Base-by-base conservation (phyloP, 2,797 vertebrate genomes). In the Pteropus rufus region DNA sequence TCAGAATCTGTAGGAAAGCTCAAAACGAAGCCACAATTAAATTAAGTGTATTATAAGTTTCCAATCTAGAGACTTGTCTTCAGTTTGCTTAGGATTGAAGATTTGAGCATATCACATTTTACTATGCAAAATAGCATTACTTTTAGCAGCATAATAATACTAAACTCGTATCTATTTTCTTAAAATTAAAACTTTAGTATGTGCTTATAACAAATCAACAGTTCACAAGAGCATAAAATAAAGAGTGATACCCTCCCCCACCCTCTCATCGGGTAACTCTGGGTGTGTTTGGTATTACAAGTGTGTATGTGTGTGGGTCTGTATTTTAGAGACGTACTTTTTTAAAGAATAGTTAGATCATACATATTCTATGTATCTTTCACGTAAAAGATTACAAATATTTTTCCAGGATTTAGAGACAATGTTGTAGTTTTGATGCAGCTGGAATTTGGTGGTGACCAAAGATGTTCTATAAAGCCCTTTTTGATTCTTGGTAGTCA, bases 121-220 rank as follows among this genome's bases (percentile, higher is more conserved):
- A 16, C 34, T 31, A 62, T 62, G 34, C 23, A 65, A 72, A 92
- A 56, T 29, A 65, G 11, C 58, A n/a, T 77, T 72, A 49, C 76
- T 92, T 83, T 81, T 87, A 90, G 62, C 31, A 77, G 52, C 29
- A n/a, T 39, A 8, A n/a, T 75, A 80, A 72, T 62, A 52, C 73
- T 34, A 21, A 73, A 44, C 18, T 67, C 7, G 18, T 41, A 0
- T 83, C 56, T 14, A 58, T 1, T 85, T 92, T 93, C 36, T 49
- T 77, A 83, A 81, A 80, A 58, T 94, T 72, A 29, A 15, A 69
- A 21, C 41, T 54, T 1, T 31, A 93, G 16, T 64, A 3, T 44
- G 6, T 84, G 6, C 49, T 92, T 4, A 4, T 72, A 82, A 60
- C 67, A 54, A 64, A 46, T 80, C 15, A 83, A 69, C 23, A 36